These are phyloP conservation scores for Caenorhabditis macrosperma DNA, from an alignment of 2,888 invertebrate species.

Conservation along the genomic window DNA sequence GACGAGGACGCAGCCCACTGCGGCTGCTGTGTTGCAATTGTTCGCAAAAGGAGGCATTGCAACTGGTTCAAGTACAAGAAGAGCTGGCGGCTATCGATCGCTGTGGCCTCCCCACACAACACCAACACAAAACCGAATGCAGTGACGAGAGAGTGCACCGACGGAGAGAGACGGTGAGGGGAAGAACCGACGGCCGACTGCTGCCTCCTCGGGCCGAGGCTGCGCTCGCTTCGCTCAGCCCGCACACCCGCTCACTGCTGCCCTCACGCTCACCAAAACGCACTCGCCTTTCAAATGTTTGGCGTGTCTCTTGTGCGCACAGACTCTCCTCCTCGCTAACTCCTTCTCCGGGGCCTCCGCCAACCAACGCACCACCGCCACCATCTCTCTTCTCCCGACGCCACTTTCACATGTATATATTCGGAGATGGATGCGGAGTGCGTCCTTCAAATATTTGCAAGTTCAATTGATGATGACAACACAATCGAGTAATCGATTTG, in stretches of 20 bases:
- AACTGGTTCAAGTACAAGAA: constrained; percentile 62
- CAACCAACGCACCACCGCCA: constrained; percentile 31
- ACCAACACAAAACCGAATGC: constrained; percentile 53
- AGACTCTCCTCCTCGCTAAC: constrained; percentile 23
- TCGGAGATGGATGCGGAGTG: constrained; percentile 48
- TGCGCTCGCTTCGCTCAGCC: constrained; percentile 31
- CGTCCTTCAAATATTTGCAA: constrained; percentile 60
- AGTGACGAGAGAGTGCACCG: constrained; percentile 20
- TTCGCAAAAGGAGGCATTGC: constrained; percentile 34
- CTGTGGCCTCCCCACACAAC: constrained; percentile 24
- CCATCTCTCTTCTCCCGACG: constrained; percentile 25
- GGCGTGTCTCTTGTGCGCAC: constrained; percentile 12
- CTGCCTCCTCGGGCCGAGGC: constrained; percentile 29
- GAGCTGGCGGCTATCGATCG: constrained; percentile 54
- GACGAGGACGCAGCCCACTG: constrained; percentile 1
- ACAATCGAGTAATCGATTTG: constrained; percentile 44
- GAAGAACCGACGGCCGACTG: constrained; percentile 15
- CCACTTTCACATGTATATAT: constrained; percentile 51
- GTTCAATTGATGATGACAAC: constrained; percentile 47
- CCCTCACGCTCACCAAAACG: constrained; percentile 48
- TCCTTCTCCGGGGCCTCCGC: constrained; percentile 10
- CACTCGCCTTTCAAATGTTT: constrained; percentile 22
- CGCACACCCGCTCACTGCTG: constrained; percentile 32
- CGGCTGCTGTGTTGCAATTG: constrained; percentile 41
- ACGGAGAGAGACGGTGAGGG: neutral